These are phyloP conservation scores for Garrulus glandarius DNA, from an alignment of 2,797 vertebrate genomes.

Conservation along the genomic window DNA sequence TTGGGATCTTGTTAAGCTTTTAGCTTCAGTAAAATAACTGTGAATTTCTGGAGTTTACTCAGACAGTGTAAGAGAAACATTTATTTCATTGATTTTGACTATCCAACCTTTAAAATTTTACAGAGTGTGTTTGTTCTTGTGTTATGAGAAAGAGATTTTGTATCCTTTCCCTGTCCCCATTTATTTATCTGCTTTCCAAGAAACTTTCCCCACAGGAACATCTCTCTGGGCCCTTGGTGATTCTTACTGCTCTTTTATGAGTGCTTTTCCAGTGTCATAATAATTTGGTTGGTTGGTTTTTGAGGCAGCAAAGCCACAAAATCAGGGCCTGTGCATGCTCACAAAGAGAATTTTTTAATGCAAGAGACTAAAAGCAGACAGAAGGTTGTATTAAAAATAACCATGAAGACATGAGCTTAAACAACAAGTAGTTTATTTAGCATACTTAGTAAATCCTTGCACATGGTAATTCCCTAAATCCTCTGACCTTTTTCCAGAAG, in stretches of 20 bases:
- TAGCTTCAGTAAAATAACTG: not conserved
- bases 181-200: conserved; percentile 2
- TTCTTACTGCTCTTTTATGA: not conserved
- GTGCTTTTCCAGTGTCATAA: not conserved
- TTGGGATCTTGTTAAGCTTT: conserved; percentile 37
- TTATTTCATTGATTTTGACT: conserved; percentile 40
- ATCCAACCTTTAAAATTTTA: conserved; percentile 39
- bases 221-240: not conserved
- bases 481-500: not conserved
- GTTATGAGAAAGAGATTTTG: conserved; percentile 24
- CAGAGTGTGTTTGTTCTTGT: conserved; percentile 5
- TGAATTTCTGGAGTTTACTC: conserved; percentile 32
- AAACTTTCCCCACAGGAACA: not conserved
- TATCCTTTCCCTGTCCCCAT: not conserved
- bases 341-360: not conserved
- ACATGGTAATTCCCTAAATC: not conserved
- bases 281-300: not conserved
- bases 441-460: not conserved
- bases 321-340: not conserved
- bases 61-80: conserved; percentile 23
- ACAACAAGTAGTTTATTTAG: conserved; percentile 11
- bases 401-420: not conserved
- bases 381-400: not conserved
- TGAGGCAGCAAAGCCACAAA: not conserved
- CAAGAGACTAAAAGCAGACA: not conserved